Base-by-base conservation (phyloP, 2,888 invertebrate species). In the Drosophila mulleri region DNA sequence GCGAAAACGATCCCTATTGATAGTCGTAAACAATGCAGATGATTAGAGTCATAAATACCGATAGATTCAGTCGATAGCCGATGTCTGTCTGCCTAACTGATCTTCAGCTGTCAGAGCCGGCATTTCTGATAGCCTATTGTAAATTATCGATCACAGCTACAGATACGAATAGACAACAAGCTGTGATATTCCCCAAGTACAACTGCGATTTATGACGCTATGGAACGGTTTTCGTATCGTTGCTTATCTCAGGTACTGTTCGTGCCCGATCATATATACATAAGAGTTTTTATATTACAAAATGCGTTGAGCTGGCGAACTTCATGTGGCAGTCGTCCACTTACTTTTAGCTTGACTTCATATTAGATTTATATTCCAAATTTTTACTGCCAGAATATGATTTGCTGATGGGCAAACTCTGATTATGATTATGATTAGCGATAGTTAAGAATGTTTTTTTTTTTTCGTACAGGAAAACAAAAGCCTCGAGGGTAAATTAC, bases 1-100 rank as follows among this genome's bases (percentile, higher is more conserved):
- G 86, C 95, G 94, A 80, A 94, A 94, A 23, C 95, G 95, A 64
- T 94, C 94, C 92, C 96, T 96, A 92, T 5, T 29, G 20, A 37
- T 6, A 53, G 23, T 12, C 47, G 8, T 12, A 61, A 56, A 57
- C 16, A 26, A 58, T 44, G n/a, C 12, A 26, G 20, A 12, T 14
- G 2, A 16, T 26, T 26, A 11, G 42, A 29, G 16, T 11, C 44
- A 56, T 16, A 67, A 56, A 61, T 53, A 41, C 37, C 32, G 45
- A 50, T 52, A 32, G 2, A 41, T 23, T 45, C 11, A 29, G 7
- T 32, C 52, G 62, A 57, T 57, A 42, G 29, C 5, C 23, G 29
- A 41, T 52, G 18, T 1, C 35, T 58, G 29, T 7, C 29, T n/a
- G 35, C 16, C 11, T n/a, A 14, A 29, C 26, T 16, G 56, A 60